These are phyloP conservation scores for Drosophila willistoni DNA, from an alignment of 1,140 invertebrate genomes.

Conservation along the genomic window DNA sequence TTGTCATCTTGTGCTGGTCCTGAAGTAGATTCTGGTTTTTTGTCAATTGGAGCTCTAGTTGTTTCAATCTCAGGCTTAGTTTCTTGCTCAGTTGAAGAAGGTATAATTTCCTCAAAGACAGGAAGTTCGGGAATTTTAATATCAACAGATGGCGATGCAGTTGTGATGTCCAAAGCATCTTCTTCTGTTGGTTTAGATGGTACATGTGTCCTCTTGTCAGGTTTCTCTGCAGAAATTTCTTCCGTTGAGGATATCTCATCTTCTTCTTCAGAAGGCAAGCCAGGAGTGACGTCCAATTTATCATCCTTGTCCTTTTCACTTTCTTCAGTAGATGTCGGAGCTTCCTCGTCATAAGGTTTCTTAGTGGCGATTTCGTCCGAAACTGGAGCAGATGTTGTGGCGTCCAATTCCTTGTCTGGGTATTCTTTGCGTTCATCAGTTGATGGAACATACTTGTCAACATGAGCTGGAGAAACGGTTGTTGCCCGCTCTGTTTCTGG, in stretches of 20 bases:
- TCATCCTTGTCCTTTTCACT: background rate
- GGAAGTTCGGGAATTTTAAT: background rate
- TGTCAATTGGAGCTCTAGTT: too few relatives aligned
- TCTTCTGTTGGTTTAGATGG: conserved; percentile 4
- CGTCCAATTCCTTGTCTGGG: background rate
- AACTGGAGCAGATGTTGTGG: conserved; percentile 23
- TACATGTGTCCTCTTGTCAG: background rate
- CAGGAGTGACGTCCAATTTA: background rate
- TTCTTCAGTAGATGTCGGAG: background rate
- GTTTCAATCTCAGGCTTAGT: too few relatives aligned
- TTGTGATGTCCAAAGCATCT: background rate
- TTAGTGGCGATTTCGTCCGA: conserved; percentile 23
- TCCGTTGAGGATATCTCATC: background rate
- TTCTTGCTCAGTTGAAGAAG: too few relatives aligned
- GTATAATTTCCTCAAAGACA: background rate
- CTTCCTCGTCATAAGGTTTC: conserved; percentile 1
- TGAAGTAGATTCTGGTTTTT: background rate
- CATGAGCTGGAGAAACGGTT: background rate
- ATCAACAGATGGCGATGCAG: background rate
- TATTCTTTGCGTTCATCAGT: conserved; percentile 1
- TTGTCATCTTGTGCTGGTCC: background rate
- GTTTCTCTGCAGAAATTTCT: conserved; percentile 8
- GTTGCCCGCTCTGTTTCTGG: background rate
- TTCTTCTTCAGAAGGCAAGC: background rate
- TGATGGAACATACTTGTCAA: conserved; percentile 12